Evolutionary conservation across 2,113 vertebrate species (phyloP).

Genomic region (Mungos mungo): DNA sequence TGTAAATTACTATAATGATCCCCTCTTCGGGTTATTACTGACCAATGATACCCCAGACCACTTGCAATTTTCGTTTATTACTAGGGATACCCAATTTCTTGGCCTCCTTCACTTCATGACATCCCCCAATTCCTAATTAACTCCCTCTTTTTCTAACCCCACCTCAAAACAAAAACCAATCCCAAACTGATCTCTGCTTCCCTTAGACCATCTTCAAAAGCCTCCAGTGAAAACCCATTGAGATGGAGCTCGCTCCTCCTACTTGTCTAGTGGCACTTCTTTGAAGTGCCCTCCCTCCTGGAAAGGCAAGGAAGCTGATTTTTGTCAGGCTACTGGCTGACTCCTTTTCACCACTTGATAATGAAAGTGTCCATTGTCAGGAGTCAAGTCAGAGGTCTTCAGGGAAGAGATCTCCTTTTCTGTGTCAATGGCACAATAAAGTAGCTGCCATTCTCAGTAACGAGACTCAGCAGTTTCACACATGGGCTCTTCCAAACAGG

Average conservation of each 20-base stretch:
- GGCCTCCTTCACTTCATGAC: background rate
- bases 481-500: background rate
- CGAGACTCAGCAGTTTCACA: background rate
- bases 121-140: background rate
- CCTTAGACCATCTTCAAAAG: background rate
- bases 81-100: background rate
- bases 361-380: background rate
- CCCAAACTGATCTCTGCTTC: background rate
- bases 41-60: background rate
- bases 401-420: background rate
- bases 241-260: background rate
- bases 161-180: background rate
- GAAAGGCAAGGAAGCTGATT: background rate
- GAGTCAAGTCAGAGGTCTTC: background rate
- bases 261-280: background rate
- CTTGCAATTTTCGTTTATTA: background rate
- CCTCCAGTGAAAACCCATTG: background rate
- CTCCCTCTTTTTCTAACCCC: background rate
- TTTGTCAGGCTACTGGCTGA: background rate
- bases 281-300: background rate
- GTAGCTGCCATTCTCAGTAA: background rate
- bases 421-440: background rate
- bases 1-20: background rate
- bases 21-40: background rate
- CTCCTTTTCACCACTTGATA: background rate